Evolutionary conservation across 2,113 vertebrate genomes (phyloP), one percentile per base, ranked within the genome.

Genomic region (Oncorhynchus clarkii): DNA sequence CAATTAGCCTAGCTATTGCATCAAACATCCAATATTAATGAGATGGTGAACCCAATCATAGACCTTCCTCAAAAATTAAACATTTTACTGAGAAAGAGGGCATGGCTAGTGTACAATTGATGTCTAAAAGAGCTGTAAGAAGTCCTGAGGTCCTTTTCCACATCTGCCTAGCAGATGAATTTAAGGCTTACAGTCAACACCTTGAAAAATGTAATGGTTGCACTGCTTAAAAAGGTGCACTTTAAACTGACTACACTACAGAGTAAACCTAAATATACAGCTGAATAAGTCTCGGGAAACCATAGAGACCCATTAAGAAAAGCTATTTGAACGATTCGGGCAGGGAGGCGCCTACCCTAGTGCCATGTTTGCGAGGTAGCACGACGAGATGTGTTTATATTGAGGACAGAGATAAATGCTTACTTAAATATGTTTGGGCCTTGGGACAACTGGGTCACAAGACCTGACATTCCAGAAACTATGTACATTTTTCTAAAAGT

Each of bases 131-230:
- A 67, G 65, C 26, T 62, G n/a, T 62, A 62, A 62, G n/a, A 18
- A 49, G 6, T 11, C 9, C n/a, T 31, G 12, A 16, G 7, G 67
- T 34, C 26, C 12, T 39, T 29, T 24, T 79, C 54, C 75, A 84
- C 89, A 88, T 90, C 82, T 90, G 88, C 68, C 64, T 22, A 39
- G 62, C 86, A 90, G 82, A 85, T 88, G 80, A 82, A 80, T 65
- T 64, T 24, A 73, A 72, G 24, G 59, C 70, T 67, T 62, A 51
- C 14, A 71, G 75, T 72, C 34, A 70, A 72, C 71, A 82, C 77
- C 65, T 70, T 78, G 67, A 80, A 76, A 79, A 51, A 69, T 68
- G 1, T 60, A 71, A 70, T 22, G 59, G 75, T 67, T 72, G 68
- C 67, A 62, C 60, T 72, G 66, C 73, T 82, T 78, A 78, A 62